A percentile compares a stretch with the other conserved stretches of the same genome.
Conservation (phyloP, 2,797 vertebrate species). For the Enteromius fasciolatus region DNA sequence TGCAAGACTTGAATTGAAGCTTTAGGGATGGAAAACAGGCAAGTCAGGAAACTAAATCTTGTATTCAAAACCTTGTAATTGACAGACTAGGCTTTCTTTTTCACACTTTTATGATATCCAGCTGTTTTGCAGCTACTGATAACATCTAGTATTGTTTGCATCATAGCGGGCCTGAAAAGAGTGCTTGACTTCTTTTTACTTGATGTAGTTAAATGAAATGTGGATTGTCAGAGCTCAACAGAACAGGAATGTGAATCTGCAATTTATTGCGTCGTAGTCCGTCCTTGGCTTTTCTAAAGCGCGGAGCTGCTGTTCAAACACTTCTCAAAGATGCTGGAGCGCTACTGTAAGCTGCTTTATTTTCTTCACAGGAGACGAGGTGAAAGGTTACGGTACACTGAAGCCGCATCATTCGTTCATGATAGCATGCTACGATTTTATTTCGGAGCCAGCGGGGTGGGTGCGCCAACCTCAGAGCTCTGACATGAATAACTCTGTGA, state of each 20-base stretch:
- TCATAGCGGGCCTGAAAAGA: background rate
- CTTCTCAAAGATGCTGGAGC: background rate
- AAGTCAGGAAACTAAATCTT: background rate
- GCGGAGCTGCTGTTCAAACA: background rate
- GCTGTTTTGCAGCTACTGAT: background rate
- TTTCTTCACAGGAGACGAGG: constrained; percentile 16
- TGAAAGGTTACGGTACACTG: background rate
- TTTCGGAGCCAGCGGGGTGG: background rate
- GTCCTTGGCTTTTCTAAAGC: constrained; percentile 1
- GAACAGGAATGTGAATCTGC: constrained; percentile 10
- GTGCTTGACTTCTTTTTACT: constrained; percentile 9
- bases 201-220: constrained; percentile 3
- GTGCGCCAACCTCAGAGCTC: constrained; percentile 10
- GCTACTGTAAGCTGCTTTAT: constrained; percentile 1
- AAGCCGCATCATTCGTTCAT: background rate
- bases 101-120: background rate
- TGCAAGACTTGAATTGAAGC: background rate
- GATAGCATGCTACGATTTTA: constrained; percentile 17
- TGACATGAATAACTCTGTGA: constrained; percentile 30
- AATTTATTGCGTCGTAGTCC: background rate
- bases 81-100: background rate
- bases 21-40: background rate
- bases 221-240: background rate
- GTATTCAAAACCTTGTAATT: background rate
- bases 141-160: background rate